phyloP scores from a whole-genome alignment of 2,113 vertebrate genomes.

The Uria lomvia region DNA sequence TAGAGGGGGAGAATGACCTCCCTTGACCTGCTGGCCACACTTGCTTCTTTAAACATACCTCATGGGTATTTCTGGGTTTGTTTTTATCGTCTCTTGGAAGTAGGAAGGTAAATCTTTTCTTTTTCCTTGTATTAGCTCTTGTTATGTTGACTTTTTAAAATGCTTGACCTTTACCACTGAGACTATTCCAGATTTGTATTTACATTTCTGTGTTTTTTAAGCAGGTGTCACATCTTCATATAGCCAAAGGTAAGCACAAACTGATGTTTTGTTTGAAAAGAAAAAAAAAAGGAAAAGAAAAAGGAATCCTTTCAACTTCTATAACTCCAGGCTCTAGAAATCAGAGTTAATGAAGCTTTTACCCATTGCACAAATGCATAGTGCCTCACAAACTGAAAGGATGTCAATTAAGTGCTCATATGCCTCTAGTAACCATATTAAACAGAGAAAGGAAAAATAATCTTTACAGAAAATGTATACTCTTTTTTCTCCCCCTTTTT shows the following conservation, averaged over 20 bases:
- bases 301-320: neutral
- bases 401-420: conserved; percentile 5
- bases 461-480: neutral
- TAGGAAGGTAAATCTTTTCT: neutral
- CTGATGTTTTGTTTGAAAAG: neutral
- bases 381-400: neutral
- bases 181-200: neutral
- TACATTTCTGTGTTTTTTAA: neutral
- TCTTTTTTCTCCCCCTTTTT: too few species aligned
- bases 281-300: neutral
- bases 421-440: conserved; percentile 1
- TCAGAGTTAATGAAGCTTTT: neutral
- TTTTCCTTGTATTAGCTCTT: neutral
- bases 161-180: neutral
- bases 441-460: conserved; percentile 2
- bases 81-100: neutral
- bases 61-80: neutral
- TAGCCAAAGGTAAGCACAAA: neutral
- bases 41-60: neutral
- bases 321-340: neutral
- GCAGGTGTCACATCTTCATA: neutral
- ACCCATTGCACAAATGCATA: neutral
- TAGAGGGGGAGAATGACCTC: too few species aligned
- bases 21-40: too few species aligned
- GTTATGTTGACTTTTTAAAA: neutral